Evolutionary conservation across 2,888 invertebrate genomes (phyloP).

Genomic region (Eristalinus sepulchralis): DNA sequence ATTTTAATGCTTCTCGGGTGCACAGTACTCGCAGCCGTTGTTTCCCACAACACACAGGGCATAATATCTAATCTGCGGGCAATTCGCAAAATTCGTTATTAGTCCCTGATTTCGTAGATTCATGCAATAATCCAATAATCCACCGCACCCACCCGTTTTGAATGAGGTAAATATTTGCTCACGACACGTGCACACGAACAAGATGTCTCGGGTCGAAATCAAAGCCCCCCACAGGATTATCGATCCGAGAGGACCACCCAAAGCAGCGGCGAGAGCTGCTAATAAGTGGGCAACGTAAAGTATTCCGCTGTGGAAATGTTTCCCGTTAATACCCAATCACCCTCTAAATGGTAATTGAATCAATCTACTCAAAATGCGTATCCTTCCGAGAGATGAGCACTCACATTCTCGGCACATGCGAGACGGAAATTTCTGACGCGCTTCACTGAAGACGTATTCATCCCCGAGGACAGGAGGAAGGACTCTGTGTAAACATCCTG

Average conservation of each 20-base stretch:
- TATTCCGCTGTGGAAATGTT: constrained; percentile 24
- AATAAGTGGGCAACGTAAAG: constrained; percentile 6
- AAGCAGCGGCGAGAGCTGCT: neutral
- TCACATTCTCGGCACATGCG: neutral
- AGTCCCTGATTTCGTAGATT: neutral
- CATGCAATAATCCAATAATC: neutral
- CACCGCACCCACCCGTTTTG: neutral
- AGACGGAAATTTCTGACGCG: neutral
- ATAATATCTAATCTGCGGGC: neutral
- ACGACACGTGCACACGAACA: neutral
- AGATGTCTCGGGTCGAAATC: neutral
- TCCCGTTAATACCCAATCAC: constrained; percentile 43
- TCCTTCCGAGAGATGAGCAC: constrained; percentile 4
- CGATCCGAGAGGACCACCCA: neutral
- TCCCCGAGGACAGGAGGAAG: constrained; percentile 14
- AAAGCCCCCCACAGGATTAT: constrained; percentile 5
- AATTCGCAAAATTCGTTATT: neutral
- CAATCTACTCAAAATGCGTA: constrained; percentile 33
- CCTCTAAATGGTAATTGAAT: constrained; percentile 55
- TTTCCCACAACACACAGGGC: neutral
- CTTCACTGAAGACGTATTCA: neutral
- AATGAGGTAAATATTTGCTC: neutral
- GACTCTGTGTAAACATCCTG: constrained; percentile 42
- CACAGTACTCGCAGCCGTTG: neutral
- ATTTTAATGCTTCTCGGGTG: neutral